Evolutionary conservation across 2,113 vertebrate genomes (phyloP).

Genomic region (Coregonus clupeaformis): DNA sequence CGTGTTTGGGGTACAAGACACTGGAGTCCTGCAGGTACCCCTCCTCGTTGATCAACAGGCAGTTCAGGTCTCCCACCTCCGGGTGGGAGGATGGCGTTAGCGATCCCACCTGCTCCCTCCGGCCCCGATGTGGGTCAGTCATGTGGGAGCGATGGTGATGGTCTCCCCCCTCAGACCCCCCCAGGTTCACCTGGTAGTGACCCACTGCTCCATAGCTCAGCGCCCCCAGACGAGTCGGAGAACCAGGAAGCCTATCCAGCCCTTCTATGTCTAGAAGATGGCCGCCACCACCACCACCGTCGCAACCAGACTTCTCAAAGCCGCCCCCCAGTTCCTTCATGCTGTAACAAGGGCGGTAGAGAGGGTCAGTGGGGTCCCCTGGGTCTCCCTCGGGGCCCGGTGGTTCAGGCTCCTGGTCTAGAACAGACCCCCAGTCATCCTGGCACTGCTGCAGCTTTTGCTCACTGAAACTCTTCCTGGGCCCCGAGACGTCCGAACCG

Average conservation of each 20-base stretch:
- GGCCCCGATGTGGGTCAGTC: slow-evolving; percentile 23
- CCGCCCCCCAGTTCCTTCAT: slow-evolving; percentile 60
- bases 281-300: slow-evolving; percentile 46
- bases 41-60: slow-evolving; percentile 76
- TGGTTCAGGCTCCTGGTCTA: slow-evolving; percentile 52
- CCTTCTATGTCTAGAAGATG: slow-evolving; percentile 59
- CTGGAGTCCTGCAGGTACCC: slow-evolving; percentile 71
- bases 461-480: slow-evolving; percentile 59
- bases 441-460: slow-evolving; percentile 61
- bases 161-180: slow-evolving; percentile 39
- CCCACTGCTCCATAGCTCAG: slow-evolving; percentile 50
- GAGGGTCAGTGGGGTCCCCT: slow-evolving; percentile 42
- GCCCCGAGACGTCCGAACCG: slow-evolving; percentile 47
- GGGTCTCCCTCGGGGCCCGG: slow-evolving; percentile 44
- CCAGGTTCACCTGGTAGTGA: slow-evolving; percentile 52
- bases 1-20: slow-evolving; percentile 50
- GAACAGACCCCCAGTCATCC: slow-evolving; percentile 59
- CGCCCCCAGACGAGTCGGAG: slow-evolving; percentile 50
- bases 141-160: slow-evolving; percentile 55
- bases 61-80: slow-evolving; percentile 61
- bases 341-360: slow-evolving; percentile 60
- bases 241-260: slow-evolving; percentile 54
- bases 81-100: slow-evolving; percentile 27
- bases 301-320: slow-evolving; percentile 59
- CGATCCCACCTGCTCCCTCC: slow-evolving; percentile 6